Conservation (phyloP, 1,140 invertebrate genomes). For the Psilanteris sp. region DNA sequence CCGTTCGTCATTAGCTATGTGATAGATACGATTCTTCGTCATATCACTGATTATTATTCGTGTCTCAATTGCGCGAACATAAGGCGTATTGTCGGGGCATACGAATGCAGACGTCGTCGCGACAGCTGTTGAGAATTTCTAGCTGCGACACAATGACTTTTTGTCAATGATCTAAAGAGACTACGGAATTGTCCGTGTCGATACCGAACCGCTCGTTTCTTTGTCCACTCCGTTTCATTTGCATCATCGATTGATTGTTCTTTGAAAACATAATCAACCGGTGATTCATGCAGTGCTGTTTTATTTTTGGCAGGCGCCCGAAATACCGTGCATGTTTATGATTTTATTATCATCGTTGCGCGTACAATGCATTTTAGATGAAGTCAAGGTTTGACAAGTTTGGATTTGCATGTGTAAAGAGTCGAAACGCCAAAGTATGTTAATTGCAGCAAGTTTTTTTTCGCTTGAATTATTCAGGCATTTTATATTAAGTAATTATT, state of each 20-base stretch:
- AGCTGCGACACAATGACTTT: constrained; percentile 42
- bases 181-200: constrained; percentile 33
- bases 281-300: constrained; percentile 43
- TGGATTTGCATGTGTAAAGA: constrained; percentile 49
- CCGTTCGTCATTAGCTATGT: no score
- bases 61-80: constrained; percentile 15
- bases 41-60: constrained; percentile 45
- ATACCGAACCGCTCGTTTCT: constrained; percentile 20
- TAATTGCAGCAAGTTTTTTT: constrained; percentile 22
- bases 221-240: constrained; percentile 49
- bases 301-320: constrained; percentile 39
- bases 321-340: constrained; percentile 50
- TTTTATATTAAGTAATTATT: constrained; percentile 1
- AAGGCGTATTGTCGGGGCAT: constrained; percentile 25
- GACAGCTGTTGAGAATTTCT: constrained; percentile 44
- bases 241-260: constrained; percentile 63
- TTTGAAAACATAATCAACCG: constrained; percentile 32
- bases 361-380: constrained; percentile 46
- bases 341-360: constrained; percentile 56
- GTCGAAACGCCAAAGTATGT: constrained; percentile 15
- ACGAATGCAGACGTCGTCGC: constrained; percentile 52
- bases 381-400: constrained; percentile 35
- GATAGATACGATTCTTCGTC: no score
- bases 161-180: constrained; percentile 35
- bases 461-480: constrained; percentile 3